Base-by-base conservation (phyloP, 1,140 invertebrate species). In the Drosophila mojavensis region DNA sequence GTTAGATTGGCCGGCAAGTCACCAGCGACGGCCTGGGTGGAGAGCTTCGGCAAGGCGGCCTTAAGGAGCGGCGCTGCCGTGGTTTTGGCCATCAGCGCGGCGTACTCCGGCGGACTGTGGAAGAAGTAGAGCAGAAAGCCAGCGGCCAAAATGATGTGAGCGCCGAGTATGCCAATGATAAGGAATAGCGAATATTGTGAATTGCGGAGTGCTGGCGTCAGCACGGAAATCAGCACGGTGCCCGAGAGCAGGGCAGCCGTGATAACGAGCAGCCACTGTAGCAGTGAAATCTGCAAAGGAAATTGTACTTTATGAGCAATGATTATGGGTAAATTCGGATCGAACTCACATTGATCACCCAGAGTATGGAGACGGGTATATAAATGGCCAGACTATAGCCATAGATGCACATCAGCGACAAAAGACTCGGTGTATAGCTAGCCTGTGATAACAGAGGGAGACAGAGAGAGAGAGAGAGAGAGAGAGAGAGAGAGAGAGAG, bases 301-400 rank as follows among this genome's bases (percentile, higher is more conserved):
- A 30, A 30, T 28, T 28, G 47, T 48, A 30, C 7, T 47, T 33
- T 33, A 48, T 30, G 4, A 15, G 36, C 39, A 39, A n/a, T 1
- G 59, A 51, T 30, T n/a, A 36, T 39, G 6, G 15, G 7, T n/a
- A 0, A 17, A 4, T 24, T 9, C 30, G 39, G 11, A n/a, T 3
- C 7, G 17, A 24, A 11, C 82, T 69, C 50, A 92, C 91, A 76
- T 92, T 91, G 71, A 99, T 97, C 0, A 97, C 95, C 97, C 98
- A 99, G 5, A 99, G 93, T 79, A 99, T 95, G n/a, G 97, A 97
- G 5, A 98, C 96, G 7, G 98, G 98, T 81, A 99, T 95, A 91
- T 98, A 99, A 75, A 99, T 97, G 36, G 97, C 95, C 45, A 99
- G 93, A 0, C 97, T 98, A 92, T 99, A 99, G 13, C 98, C 98